Base-by-base conservation (phyloP, 2,113 vertebrate genomes). In the Laticauda laticaudata region DNA sequence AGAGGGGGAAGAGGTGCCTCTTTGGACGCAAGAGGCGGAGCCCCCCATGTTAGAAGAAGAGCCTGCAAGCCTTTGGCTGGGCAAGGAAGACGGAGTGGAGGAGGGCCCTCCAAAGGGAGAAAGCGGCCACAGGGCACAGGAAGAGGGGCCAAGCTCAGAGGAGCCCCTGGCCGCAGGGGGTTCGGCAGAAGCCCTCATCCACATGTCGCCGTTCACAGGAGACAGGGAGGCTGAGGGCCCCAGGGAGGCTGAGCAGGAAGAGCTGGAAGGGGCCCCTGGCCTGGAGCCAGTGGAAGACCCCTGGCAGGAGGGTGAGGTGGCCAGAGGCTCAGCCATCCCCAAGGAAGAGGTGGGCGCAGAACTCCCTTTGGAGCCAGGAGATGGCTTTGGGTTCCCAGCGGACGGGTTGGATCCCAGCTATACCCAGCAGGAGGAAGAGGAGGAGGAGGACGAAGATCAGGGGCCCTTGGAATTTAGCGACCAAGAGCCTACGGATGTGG, bases 181-280 rank as follows among this genome's bases (percentile, higher is more conserved):
- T 15, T 95, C 92, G 51, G 95, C 95, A 81, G 95, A 95, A 92
- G 90, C 95, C 1, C n/a, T 69, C 23, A 88, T 86, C 1, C 95
- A 96, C 90, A 89, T 9, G 2, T 5, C 23, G 0, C 86, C 4
- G 0, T 1, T 10, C 48, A 11, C 5, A 5, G 23, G 26, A 29
- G 94, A 43, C 1, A 86, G 4, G 54, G 48, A 2, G 0, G 43
- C 90, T 21, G 90, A n/a, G 0, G 51, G 0, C 4, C 64, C 59
- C 2, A 85, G 90, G 12, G 43, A 18, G 0, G 34, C 75, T 61
- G 94, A 0, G 0, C 34, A 4, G 90, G 54, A 54, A 15, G 39
- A 12, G 6, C n/a, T 18, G 24, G 39, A 89, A 2, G 87, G 2
- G 48, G 53, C n/a, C 89, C 3, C 45, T 34, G 75, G 56, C 14